Evolutionary conservation across 2,113 vertebrate genomes (phyloP).

Genomic region (Syngnathoides biaculeatus): DNA sequence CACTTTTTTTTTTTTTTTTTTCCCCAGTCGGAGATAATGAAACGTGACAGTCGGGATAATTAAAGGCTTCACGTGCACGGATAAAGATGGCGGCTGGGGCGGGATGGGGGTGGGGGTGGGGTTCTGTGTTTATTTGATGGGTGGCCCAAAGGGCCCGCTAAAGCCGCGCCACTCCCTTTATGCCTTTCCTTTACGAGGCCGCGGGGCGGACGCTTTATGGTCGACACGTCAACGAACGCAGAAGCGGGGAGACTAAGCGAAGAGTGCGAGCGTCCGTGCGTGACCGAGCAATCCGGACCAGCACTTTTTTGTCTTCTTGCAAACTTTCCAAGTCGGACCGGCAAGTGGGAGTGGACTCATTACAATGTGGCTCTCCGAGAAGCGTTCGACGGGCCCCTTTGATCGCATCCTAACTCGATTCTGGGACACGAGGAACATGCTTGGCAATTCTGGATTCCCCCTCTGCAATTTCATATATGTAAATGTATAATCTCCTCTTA

Average conservation of each 20-base stretch:
- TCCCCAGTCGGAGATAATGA: slow-evolving; percentile 42
- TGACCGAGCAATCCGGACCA: neutral
- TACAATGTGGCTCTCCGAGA: neutral
- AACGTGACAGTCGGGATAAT: slow-evolving; percentile 64
- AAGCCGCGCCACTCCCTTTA: slow-evolving; percentile 47
- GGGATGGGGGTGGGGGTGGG: no score
- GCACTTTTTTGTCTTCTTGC: neutral
- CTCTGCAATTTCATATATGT: neutral
- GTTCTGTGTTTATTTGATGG: slow-evolving; percentile 53
- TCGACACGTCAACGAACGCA: slow-evolving; percentile 25
- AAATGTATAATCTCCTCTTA: neutral
- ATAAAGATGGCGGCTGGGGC: slow-evolving; percentile 29
- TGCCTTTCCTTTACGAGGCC: slow-evolving; percentile 39
- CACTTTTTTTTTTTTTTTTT: neutral
- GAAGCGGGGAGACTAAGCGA: neutral
- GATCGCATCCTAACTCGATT: neutral
- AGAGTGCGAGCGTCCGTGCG: neutral
- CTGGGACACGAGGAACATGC: neutral
- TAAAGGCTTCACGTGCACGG: slow-evolving; percentile 46
- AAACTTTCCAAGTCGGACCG: neutral
- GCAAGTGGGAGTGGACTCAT: neutral
- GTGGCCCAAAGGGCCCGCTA: slow-evolving; percentile 34
- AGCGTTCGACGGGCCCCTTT: neutral
- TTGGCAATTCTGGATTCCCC: neutral
- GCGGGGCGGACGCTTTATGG: slow-evolving; percentile 11